Conservation (phyloP, 2,113 vertebrate genomes). For the Lipophrys pholis region DNA sequence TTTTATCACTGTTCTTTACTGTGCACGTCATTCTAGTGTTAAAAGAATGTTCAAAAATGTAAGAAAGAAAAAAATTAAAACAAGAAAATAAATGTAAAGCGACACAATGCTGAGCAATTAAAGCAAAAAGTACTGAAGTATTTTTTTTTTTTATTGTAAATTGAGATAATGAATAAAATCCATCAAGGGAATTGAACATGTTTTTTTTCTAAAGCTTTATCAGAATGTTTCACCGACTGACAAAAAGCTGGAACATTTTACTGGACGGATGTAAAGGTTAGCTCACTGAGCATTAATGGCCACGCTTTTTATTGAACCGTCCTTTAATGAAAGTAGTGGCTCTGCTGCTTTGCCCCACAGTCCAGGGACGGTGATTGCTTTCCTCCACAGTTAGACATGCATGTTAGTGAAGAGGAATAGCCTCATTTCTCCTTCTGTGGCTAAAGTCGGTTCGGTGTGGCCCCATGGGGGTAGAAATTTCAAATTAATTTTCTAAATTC, state of each 20-base stretch:
- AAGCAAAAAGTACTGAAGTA: no score
- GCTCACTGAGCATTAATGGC: slow-evolving; percentile 32
- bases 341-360: slow-evolving; percentile 35
- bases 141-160: no score
- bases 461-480: slow-evolving; percentile 33
- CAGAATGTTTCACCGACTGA: background rate
- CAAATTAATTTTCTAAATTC: slow-evolving; percentile 60
- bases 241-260: background rate
- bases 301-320: slow-evolving; percentile 40
- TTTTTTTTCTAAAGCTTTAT: no score
- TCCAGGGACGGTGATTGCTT: slow-evolving; percentile 42
- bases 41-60: no score
- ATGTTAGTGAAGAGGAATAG: slow-evolving; percentile 51
- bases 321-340: slow-evolving; percentile 57
- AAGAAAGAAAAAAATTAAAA: no score
- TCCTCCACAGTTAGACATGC: slow-evolving; percentile 53
- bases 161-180: no score
- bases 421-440: slow-evolving; percentile 26
- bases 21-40: no score
- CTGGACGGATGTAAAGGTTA: slow-evolving; percentile 16
- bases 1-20: no score
- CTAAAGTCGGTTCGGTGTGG: slow-evolving; percentile 36
- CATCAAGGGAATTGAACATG: no score
- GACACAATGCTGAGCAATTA: no score
- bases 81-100: no score